Base-by-base conservation (phyloP, 2,113 vertebrate species). In the Monopterus albus region DNA sequence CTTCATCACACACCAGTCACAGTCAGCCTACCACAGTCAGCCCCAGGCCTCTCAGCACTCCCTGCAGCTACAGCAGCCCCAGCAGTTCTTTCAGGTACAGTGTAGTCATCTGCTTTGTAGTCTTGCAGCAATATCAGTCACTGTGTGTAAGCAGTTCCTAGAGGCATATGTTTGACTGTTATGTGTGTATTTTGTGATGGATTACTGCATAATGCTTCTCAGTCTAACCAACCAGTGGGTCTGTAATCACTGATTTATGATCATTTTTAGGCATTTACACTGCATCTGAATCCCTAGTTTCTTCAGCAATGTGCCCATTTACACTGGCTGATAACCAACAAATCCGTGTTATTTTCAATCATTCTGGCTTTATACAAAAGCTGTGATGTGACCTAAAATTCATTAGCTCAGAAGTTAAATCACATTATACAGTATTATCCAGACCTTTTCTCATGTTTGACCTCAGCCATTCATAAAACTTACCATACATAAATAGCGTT, bases 61-160 rank as follows among this genome's bases (percentile, higher is more conserved):
- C 1, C 56, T 90, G 60, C 94, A 94, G 68, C 82, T 89, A 0
- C 91, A 93, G 58, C 92, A 92, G 60, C 90, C 91, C 20, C 93
- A 94, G 47, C 88, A 94, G 82, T 94, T 94, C 78, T 91, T 95
- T 89, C 93, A 95, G 92, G 93, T 94, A 90, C 13, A 1, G 36
- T 1, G 1, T 6, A 31, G 1, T 13, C 18, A 2, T 7, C 56
- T 4, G 29, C 39, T 11, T n/a, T 31, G 25, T 38, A 1, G 20
- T 11, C 15, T 50, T 7, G 42, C 21, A 35, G 33, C 35, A 13
- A 0, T 17, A 15, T 45, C n/a, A 42, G 10, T 51, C 36, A 26
- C 13, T 18, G 23, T 25, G 11, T 38, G 14, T 50, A 31, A 31
- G 8, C 25, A 3, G 1, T 53, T 45, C 40, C 14, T 7, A 26